Evolutionary conservation across 2,888 invertebrate genomes (phyloP), one percentile per base, ranked within the genome.

Genomic region (Scaptomyza polygonia): DNA sequence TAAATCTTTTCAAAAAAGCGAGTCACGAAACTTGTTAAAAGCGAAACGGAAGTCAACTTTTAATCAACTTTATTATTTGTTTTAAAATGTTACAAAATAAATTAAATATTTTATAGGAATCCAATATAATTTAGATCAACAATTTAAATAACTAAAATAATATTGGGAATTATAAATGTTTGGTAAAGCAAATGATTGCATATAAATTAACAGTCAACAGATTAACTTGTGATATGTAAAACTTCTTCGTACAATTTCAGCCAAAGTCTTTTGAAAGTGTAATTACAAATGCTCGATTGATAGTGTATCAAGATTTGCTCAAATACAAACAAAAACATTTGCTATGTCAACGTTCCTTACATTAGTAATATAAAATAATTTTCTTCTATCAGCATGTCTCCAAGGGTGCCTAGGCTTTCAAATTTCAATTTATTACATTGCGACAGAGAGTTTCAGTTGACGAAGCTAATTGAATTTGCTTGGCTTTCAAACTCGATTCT

Each of bases 381-480:
- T 18, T 30, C 47, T 18, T 30, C 16, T 14, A 27, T 32, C 11
- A 14, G 7, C 5, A 25, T 7, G 34, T 14, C 14, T 11, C 21
- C 34, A 53, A 42, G 42, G 18, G 14, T 30, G 30, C 32, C 14
- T 14, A 21, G 7, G 25, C 5, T 11, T 21, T n/a, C 7, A 11
- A 34, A 34, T 34, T 21, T 32, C n/a, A 1, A 18, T 7, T 42
- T 29, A n/a, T 12, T 39, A 11, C 18, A 45, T 12, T 44, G 12
- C 11, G 36, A 21, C 52, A 43, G 27, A 56, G 61, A 53, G 56
- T 65, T 71, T 53, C 14, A 39, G 21, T 48, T 47, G 36, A 44
- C 58, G 53, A 49, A 54, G 53, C 72, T 85, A 80, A 85, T 85
- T 65, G 68, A 68, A 78, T 80, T 83, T 64, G 40, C 29, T 52